Percentiles rank a stretch among this genome's conserved stretches.
phyloP scores from a whole-genome alignment of 2,888 invertebrate species.

The Cylloceria caligata region DNA sequence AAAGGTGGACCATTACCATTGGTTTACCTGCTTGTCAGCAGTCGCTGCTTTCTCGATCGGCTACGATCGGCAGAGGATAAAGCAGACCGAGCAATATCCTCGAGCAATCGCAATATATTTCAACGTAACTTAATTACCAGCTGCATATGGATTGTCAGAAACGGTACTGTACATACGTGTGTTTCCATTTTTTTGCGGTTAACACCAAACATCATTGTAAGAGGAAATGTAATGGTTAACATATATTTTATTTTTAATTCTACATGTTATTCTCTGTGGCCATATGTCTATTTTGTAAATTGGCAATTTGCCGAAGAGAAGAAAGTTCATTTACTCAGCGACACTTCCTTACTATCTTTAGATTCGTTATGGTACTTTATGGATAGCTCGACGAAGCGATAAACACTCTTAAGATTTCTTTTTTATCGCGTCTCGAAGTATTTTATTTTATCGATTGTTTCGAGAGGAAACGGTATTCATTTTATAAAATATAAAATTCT shows the following conservation, averaged over 20 bases:
- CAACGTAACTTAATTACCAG: background rate
- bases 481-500: too few species aligned
- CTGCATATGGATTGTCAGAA: background rate
- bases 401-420: background rate
- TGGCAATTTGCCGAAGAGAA: constrained; percentile 12
- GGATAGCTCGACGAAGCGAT: background rate
- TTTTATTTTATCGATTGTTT: background rate
- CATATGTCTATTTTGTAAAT: constrained; percentile 2
- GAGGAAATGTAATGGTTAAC: background rate
- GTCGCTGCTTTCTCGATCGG: background rate
- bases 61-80: constrained; percentile 20
- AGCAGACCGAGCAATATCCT: background rate
- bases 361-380: background rate
- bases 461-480: background rate
- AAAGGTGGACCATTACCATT: background rate
- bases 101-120: background rate
- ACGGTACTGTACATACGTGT: background rate
- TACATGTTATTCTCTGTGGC: constrained; percentile 18
- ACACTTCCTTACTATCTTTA: background rate
- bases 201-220: constrained; percentile 7
- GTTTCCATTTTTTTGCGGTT: constrained; percentile 44
- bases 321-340: constrained; percentile 33
- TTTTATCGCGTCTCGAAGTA: background rate
- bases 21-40: background rate
- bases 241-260: constrained; percentile 1